These are phyloP conservation scores for Thunnus maccoyii DNA, from an alignment of 2,113 vertebrate genomes.

Conservation along the genomic window DNA sequence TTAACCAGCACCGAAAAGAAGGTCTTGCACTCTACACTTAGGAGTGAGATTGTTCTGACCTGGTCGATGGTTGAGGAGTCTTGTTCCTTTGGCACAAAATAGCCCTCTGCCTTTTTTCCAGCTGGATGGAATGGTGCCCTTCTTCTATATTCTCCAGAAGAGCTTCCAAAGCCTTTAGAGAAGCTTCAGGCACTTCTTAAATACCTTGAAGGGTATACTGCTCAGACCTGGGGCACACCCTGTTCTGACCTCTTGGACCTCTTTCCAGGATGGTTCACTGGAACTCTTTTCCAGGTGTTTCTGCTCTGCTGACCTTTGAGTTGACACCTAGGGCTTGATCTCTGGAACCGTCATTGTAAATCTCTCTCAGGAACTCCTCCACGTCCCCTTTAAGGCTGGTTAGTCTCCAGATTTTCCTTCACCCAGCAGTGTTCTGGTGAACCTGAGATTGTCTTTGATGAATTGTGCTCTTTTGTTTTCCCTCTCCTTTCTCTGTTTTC, in stretches of 20 bases:
- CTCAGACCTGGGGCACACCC: too few relatives aligned
- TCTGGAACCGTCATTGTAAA: neutral
- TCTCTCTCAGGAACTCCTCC: constrained; percentile 3
- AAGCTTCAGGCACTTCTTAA: too few relatives aligned
- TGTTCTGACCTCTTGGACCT: constrained; percentile 11
- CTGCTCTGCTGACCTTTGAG: neutral
- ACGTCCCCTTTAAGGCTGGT: neutral
- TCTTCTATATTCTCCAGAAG: too few relatives aligned
- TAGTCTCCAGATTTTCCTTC: neutral
- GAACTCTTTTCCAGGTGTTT: neutral
- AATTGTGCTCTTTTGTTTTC: neutral
- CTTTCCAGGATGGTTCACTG: constrained; percentile 18
- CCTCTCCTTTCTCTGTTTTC: neutral
- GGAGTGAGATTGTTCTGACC: neutral
- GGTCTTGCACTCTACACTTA: neutral
- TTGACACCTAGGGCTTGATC: neutral
- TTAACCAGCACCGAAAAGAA: neutral
- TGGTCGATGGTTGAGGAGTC: too few relatives aligned
- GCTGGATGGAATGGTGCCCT: neutral
- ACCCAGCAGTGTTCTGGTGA: neutral
- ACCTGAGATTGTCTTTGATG: neutral
- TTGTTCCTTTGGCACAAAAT: neutral
- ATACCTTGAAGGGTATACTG: too few relatives aligned
- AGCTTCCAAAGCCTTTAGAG: too few relatives aligned
- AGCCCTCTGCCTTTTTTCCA: neutral